Conservation (phyloP, 2,888 invertebrate species). For the Cotesia congregata region DNA sequence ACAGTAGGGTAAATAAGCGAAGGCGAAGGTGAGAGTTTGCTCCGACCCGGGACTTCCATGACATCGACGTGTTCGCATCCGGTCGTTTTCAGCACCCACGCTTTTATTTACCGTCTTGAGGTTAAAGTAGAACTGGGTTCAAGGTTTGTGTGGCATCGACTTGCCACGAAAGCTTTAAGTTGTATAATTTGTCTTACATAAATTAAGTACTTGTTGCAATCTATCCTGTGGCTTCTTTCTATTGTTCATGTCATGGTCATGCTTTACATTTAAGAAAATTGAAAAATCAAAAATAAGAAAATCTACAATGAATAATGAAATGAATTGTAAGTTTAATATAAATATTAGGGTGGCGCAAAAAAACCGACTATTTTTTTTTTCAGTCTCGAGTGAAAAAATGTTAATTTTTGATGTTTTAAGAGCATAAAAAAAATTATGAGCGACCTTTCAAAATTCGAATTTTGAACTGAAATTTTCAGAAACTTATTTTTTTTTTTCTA, state of each 20-base stretch:
- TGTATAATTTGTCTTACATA: neutral
- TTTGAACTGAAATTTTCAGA: too few species aligned
- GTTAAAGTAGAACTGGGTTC: constrained; percentile 22
- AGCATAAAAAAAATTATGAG: too few species aligned
- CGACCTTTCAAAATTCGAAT: too few species aligned
- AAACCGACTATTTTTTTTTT: too few species aligned
- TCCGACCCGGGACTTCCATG: constrained; percentile 18
- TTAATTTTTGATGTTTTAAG: too few species aligned
- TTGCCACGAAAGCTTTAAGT: neutral
- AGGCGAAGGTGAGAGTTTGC: constrained; percentile 34
- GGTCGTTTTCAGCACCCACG: constrained; percentile 40
- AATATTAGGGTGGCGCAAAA: too few species aligned
- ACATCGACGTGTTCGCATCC: constrained; percentile 43
- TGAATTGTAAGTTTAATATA: too few species aligned
- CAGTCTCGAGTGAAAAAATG: too few species aligned
- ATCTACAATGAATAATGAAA: neutral
- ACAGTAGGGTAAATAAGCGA: neutral
- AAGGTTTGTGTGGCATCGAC: constrained; percentile 28
- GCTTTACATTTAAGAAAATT: neutral
- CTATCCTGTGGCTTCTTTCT: neutral
- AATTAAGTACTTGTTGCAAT: neutral
- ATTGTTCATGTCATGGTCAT: neutral
- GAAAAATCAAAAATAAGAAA: neutral
- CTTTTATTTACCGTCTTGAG: constrained; percentile 5
- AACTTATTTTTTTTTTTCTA: too few species aligned